Evolutionary conservation across 1,140 invertebrate genomes (phyloP).

Genomic region (Drosophila mauritiana): DNA sequence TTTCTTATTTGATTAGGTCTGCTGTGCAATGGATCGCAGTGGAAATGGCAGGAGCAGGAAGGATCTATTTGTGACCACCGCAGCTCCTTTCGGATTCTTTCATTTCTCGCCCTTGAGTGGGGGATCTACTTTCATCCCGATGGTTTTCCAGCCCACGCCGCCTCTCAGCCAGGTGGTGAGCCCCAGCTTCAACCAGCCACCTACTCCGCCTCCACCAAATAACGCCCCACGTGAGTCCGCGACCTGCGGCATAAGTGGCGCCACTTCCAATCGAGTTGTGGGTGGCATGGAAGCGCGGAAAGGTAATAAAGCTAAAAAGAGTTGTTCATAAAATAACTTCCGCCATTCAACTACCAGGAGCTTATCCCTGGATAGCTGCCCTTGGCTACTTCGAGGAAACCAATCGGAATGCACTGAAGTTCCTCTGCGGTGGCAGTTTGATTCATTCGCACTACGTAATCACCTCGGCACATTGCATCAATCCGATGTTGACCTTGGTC

Average conservation of each 20-base stretch:
- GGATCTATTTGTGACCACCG: conserved; percentile 29
- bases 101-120: conserved; percentile 53
- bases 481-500: conserved; percentile 50
- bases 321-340: no score
- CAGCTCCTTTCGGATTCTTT: conserved; percentile 31
- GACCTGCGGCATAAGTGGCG: conserved; percentile 71
- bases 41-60: conserved; percentile 49
- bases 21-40: conserved; percentile 41
- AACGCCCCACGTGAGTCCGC: neutral
- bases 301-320: conserved; percentile 29
- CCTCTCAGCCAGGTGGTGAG: conserved; percentile 37
- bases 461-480: conserved; percentile 94
- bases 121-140: conserved; percentile 12
- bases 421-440: conserved; percentile 93
- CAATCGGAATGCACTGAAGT: conserved; percentile 85
- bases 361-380: conserved; percentile 90
- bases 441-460: conserved; percentile 90
- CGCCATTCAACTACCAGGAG: conserved; percentile 65
- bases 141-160: conserved; percentile 65
- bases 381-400: conserved; percentile 87
- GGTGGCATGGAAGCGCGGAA: conserved; percentile 79
- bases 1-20: conserved; percentile 31
- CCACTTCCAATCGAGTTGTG: conserved; percentile 82
- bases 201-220: neutral
- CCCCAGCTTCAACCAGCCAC: conserved; percentile 5